These are phyloP conservation scores for Linyphia triangularis DNA, from an alignment of 2,888 invertebrate species.

Conservation along the genomic window DNA sequence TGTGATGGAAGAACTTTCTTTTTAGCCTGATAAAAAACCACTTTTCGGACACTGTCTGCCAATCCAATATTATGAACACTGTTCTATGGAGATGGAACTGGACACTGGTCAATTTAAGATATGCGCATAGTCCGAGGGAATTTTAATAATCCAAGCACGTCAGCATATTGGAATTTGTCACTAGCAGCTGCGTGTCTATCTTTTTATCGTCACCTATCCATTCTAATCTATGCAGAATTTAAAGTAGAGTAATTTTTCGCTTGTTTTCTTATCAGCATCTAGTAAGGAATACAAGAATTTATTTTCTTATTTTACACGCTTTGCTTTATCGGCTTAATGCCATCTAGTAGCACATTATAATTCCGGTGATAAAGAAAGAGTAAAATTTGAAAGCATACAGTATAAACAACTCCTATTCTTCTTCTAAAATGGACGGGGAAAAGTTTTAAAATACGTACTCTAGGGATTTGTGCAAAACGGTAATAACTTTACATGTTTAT, in stretches of 20 bases:
- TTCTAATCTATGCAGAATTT: conserved; percentile 29
- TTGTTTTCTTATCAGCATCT: not conserved
- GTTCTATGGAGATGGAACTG: conserved; percentile 7
- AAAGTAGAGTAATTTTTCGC: not conserved
- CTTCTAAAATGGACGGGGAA: too few species aligned
- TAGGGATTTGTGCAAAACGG: too few species aligned
- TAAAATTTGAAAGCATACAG: not conserved
- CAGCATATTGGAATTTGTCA: conserved; percentile 30
- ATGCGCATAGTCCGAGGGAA: conserved; percentile 66
- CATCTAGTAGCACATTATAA: not conserved
- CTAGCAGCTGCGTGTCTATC: conserved; percentile 47
- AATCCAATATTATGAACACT: conserved; percentile 64
- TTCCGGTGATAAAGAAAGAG: not conserved
- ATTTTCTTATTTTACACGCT: not conserved
- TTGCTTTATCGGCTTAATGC: not conserved
- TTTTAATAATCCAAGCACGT: conserved; percentile 70
- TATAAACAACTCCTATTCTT: too few species aligned
- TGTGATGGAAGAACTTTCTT: conserved; percentile 38
- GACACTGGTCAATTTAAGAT: conserved; percentile 69
- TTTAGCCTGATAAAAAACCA: conserved; percentile 60
- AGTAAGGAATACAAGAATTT: not conserved
- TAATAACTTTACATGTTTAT: too few species aligned
- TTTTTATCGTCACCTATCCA: conserved; percentile 27
- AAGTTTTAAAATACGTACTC: too few species aligned
- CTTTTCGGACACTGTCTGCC: conserved; percentile 61